phyloP scores from a whole-genome alignment of 2,797 vertebrate genomes.

The Agapornis canus region DNA sequence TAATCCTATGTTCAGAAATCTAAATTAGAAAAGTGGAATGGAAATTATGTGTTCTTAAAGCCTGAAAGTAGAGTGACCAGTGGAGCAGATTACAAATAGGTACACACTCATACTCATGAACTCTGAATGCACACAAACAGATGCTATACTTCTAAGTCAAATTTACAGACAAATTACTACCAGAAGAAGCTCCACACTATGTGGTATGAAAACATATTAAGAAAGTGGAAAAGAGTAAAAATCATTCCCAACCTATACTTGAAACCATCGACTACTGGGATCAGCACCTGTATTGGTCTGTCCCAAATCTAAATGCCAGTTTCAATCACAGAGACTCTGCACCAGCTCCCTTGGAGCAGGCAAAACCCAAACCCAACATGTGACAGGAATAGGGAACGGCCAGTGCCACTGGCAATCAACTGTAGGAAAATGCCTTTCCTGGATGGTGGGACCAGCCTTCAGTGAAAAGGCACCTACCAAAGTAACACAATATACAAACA shows the following conservation, averaged over 20 bases:
- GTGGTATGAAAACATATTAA: background rate
- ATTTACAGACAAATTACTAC: background rate
- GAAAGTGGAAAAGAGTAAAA: background rate
- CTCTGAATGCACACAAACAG: background rate
- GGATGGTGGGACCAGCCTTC: background rate
- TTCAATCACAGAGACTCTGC: background rate
- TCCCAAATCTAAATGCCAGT: background rate
- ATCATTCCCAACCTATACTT: background rate
- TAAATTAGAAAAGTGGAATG: slow-evolving; percentile 40
- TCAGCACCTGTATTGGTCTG: background rate
- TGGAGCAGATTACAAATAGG: background rate
- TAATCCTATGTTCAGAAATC: slow-evolving; percentile 39
- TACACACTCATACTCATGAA: background rate
- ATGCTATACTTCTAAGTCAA: background rate
- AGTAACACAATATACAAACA: background rate
- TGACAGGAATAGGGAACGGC: background rate
- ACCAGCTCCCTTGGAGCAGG: background rate
- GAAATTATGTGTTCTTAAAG: slow-evolving; percentile 3
- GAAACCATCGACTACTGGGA: background rate
- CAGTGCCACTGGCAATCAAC: fast-evolving
- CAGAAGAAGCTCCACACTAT: background rate
- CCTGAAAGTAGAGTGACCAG: background rate
- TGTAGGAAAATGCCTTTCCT: background rate
- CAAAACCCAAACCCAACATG: background rate
- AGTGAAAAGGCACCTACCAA: background rate